Evolutionary conservation across 2,797 vertebrate species (phyloP).

Genomic region (Gallinago nigripennis): DNA sequence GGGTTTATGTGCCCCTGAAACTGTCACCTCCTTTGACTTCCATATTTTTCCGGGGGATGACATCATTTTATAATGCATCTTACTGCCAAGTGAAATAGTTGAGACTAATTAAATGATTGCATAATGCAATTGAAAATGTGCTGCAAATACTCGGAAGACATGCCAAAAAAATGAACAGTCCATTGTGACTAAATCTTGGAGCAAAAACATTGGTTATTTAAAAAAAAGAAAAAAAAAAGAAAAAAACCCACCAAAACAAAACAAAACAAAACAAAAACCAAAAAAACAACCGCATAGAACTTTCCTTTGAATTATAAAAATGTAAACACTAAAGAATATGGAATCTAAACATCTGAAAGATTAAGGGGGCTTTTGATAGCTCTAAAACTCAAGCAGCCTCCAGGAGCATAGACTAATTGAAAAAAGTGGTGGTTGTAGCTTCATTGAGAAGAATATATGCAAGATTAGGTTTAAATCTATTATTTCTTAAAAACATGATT

Average conservation of each 20-base stretch:
- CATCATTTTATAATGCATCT: slow-evolving; percentile 27
- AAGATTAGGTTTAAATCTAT: background rate
- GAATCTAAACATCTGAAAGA: background rate
- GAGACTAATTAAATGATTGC: slow-evolving; percentile 34
- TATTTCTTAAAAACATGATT: background rate
- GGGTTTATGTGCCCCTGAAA: background rate
- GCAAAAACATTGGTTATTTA: background rate
- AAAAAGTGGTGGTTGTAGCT: background rate
- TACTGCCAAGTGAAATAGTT: slow-evolving; percentile 45
- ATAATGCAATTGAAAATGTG: slow-evolving; percentile 23
- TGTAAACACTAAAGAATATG: background rate
- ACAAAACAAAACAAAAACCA: background rate
- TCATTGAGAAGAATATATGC: background rate
- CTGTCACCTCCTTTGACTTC: background rate
- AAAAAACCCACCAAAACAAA: background rate
- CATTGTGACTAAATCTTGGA: slow-evolving; percentile 15
- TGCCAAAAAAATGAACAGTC: slow-evolving; percentile 12
- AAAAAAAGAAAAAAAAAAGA: background rate
- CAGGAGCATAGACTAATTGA: background rate
- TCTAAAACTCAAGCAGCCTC: background rate
- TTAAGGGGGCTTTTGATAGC: background rate
- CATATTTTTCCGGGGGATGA: slow-evolving; percentile 6
- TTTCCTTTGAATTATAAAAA: background rate
- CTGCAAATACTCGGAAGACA: background rate
- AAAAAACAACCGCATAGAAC: background rate